phyloP scores from a whole-genome alignment of 2,113 vertebrate genomes.

The Calypte anna region DNA sequence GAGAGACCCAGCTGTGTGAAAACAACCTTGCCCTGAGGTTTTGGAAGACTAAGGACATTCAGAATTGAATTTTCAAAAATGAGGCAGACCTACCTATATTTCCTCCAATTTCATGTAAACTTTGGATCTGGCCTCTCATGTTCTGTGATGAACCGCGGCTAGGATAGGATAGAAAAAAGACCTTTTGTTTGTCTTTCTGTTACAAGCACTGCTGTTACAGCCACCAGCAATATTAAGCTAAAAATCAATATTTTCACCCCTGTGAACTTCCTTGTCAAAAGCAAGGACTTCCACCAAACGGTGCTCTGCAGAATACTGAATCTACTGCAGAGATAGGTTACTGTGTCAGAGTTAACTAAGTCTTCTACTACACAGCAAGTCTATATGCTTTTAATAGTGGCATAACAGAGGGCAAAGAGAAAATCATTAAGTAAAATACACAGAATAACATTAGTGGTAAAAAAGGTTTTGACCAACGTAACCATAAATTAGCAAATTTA shows the following conservation, averaged over 20 bases:
- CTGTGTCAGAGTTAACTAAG: not conserved
- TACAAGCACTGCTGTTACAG: not conserved
- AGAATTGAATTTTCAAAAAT: not conserved
- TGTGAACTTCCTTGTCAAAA: not conserved
- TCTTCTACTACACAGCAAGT: not conserved
- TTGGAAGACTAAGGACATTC: not conserved
- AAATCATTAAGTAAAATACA: not conserved
- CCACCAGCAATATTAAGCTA: not conserved
- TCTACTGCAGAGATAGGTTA: not conserved
- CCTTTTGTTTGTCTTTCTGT: not conserved
- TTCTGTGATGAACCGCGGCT: slow-evolving; percentile 69
- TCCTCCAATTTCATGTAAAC: slow-evolving; percentile 89
- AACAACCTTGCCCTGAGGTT: not conserved
- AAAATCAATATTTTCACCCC: not conserved
- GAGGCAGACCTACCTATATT: slow-evolving; percentile 84
- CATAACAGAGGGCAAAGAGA: not conserved
- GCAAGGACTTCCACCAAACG: not conserved
- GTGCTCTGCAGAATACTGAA: not conserved
- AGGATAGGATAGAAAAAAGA: not conserved
- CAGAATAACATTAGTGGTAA: not conserved
- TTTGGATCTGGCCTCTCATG: slow-evolving; percentile 78
- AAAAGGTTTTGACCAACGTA: not conserved
- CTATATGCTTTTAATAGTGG: not conserved
- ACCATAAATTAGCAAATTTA: not conserved
- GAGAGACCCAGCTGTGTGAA: not conserved